These are phyloP conservation scores for Patella depressa DNA, from an alignment of 2,888 invertebrate genomes.

Conservation along the genomic window DNA sequence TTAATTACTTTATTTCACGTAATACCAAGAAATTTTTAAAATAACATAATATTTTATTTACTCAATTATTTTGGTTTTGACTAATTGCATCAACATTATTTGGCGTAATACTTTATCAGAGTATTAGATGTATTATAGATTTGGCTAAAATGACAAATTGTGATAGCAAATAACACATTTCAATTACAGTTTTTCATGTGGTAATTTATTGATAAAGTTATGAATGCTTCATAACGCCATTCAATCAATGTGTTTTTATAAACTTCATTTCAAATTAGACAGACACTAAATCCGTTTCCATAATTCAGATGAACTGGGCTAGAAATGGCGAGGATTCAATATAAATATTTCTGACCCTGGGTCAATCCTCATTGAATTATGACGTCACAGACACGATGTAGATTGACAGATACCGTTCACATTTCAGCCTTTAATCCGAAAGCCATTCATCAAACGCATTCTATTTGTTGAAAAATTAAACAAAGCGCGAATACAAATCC, in stretches of 20 bases:
- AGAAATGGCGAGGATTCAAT: slow-evolving; percentile 1
- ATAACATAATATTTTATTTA: too few species aligned
- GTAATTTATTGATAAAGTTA: too few species aligned
- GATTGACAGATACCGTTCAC: slow-evolving; percentile 7
- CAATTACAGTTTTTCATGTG: too few species aligned
- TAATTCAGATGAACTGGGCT: slow-evolving; percentile 1
- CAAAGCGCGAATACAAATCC: not conserved
- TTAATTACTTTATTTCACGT: too few species aligned
- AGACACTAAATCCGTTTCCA: not conserved
- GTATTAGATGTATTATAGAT: too few species aligned
- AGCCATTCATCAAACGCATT: slow-evolving; percentile 2
- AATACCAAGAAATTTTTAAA: too few species aligned
- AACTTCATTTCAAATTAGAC: not conserved
- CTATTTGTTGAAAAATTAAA: not conserved
- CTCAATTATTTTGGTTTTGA: too few species aligned
- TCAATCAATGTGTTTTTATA: slow-evolving; percentile 3
- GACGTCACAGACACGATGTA: slow-evolving; percentile 7
- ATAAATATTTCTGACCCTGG: not conserved
- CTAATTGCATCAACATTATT: too few species aligned
- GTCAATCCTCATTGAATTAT: slow-evolving; percentile 7
- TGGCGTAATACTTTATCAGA: too few species aligned
- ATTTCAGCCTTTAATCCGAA: slow-evolving; percentile 2
- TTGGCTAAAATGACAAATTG: too few species aligned
- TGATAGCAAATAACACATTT: too few species aligned
- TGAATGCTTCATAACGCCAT: too few species aligned